A percentile compares a stretch with the other conserved stretches of the same genome.
Evolutionary conservation across 2,888 invertebrate genomes (phyloP).

Genomic region (Amphipyra berbera): DNA sequence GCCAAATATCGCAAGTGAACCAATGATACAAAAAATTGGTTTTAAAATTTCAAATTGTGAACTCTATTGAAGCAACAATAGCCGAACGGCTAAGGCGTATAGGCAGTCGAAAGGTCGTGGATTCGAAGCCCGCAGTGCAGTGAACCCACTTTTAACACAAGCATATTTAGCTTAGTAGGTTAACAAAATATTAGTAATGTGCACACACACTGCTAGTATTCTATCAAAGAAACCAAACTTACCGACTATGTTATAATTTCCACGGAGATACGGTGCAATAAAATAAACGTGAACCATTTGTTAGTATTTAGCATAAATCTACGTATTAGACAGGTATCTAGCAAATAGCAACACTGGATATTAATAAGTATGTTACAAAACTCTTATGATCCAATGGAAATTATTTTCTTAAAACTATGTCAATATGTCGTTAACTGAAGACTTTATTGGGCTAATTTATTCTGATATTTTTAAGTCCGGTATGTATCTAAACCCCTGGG

Average conservation of each 20-base stretch:
- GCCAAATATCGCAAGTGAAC: constrained; percentile 47
- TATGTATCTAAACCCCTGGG: not conserved
- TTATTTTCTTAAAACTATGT: constrained; percentile 40
- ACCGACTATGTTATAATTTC: constrained; percentile 83
- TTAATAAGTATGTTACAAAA: constrained; percentile 4
- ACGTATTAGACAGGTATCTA: constrained; percentile 26
- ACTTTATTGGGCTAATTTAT: too few species aligned
- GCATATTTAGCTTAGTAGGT: constrained; percentile 48
- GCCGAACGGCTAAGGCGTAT: constrained; percentile 37
- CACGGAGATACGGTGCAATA: constrained; percentile 72
- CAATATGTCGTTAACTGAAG: too few species aligned
- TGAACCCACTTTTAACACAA: constrained; percentile 21
- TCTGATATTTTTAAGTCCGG: not conserved
- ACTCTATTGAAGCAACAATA: constrained; percentile 37
- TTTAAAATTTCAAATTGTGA: constrained; percentile 1
- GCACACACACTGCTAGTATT: constrained; percentile 49
- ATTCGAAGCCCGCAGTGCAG: constrained; percentile 6
- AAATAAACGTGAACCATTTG: constrained; percentile 71
- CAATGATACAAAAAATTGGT: not conserved
- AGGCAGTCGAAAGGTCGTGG: constrained; percentile 10
- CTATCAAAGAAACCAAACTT: constrained; percentile 70
- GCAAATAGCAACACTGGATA: constrained; percentile 19
- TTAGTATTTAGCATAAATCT: constrained; percentile 51
- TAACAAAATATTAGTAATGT: constrained; percentile 47
- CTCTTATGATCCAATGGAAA: constrained; percentile 42